Evolutionary conservation across 2,797 vertebrate species (phyloP).

Genomic region (Tragelaphus eurycerus): DNA sequence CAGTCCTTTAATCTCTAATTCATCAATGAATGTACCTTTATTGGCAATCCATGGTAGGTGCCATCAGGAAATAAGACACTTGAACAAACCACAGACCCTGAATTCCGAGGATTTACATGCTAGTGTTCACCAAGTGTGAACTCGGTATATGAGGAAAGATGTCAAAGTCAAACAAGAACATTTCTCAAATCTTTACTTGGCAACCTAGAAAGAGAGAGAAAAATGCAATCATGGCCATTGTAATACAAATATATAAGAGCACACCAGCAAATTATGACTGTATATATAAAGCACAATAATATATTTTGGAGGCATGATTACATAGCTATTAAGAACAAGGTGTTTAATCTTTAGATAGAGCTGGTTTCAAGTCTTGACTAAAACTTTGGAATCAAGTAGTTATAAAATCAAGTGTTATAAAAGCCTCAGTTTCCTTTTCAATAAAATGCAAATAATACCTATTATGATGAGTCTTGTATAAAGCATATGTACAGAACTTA

Average conservation of each 20-base stretch:
- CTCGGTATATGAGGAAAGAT: neutral
- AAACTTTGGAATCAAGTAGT: neutral
- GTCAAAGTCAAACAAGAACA: neutral
- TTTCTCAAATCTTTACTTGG: neutral
- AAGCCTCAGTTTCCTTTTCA: neutral
- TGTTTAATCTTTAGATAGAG: neutral
- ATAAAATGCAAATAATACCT: neutral
- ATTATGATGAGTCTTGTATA: neutral
- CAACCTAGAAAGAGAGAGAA: neutral
- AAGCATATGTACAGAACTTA: neutral
- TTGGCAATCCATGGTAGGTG: neutral
- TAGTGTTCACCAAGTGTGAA: neutral
- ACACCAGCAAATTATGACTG: neutral
- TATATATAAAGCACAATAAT: neutral
- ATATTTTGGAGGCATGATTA: neutral
- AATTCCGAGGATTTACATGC: neutral
- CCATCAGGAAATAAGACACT: neutral
- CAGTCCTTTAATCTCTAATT: neutral
- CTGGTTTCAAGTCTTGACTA: neutral
- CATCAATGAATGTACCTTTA: neutral
- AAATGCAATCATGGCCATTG: neutral
- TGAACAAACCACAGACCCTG: neutral
- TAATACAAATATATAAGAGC: neutral
- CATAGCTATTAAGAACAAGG: neutral
- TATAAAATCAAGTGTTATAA: neutral